A percentile compares a stretch with the other conserved stretches of the same genome.
These are phyloP conservation scores for Ormia ochracea DNA, from an alignment of 2,888 invertebrate species.

Conservation along the genomic window DNA sequence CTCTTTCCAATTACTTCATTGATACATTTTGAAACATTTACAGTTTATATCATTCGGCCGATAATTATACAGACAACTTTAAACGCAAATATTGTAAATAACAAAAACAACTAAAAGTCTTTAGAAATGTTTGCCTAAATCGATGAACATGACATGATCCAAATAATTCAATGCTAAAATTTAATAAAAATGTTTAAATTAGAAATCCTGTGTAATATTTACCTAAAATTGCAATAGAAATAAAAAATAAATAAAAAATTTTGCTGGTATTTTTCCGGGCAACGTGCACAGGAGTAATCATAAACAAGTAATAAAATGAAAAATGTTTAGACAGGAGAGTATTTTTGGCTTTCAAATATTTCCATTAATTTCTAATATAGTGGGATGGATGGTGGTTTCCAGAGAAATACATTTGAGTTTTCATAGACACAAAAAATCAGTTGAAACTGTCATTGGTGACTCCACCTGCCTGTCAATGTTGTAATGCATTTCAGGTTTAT, in stretches of 20 bases:
- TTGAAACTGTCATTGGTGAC: too few species aligned
- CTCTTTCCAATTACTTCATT: neutral
- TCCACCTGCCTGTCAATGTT: too few species aligned
- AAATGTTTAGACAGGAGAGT: slow-evolving; percentile 2
- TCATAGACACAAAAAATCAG: too few species aligned
- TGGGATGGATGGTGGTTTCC: too few species aligned
- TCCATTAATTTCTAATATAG: too few species aligned
- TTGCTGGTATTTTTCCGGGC: neutral
- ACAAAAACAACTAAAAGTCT: slow-evolving; percentile 2
- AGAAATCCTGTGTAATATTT: slow-evolving; percentile 4
- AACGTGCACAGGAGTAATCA: neutral
- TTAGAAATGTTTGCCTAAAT: neutral
- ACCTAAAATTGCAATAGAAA: neutral
- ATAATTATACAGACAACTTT: neutral
- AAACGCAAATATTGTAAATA: slow-evolving; percentile 5
- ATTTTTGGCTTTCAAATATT: too few species aligned
- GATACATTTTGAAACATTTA: neutral
- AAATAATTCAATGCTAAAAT: slow-evolving; percentile 11
- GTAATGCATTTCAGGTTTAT: too few species aligned
- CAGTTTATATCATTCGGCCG: neutral
- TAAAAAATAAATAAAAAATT: neutral
- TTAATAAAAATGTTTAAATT: slow-evolving; percentile 1
- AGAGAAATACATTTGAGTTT: too few species aligned
- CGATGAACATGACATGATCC: neutral
- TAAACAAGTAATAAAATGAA: slow-evolving; percentile 26